Conservation (phyloP, 2,888 invertebrate species). For the Polydrusus tereticollis region DNA sequence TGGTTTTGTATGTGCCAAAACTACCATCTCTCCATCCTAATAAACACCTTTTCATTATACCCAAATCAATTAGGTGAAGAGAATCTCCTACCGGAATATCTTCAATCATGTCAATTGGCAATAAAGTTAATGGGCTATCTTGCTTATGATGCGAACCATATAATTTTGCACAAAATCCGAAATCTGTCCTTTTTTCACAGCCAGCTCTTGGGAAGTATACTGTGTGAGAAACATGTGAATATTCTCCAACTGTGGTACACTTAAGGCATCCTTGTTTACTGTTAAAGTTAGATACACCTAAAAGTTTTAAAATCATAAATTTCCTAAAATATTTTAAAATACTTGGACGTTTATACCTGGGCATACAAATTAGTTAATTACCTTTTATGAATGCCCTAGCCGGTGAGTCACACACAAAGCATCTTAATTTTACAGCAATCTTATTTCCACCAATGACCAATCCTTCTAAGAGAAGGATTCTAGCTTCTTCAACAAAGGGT, state of each 20-base stretch:
- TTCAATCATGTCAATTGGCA: constrained; percentile 43
- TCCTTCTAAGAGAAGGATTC: constrained; percentile 40
- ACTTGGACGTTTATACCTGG: background rate
- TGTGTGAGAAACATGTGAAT: constrained; percentile 38
- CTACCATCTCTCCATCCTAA: constrained; percentile 45
- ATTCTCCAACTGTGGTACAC: constrained; percentile 44
- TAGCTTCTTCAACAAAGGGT: constrained; percentile 49
- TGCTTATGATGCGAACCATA: constrained; percentile 43
- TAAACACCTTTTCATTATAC: constrained; percentile 46
- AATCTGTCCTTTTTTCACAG: constrained; percentile 34
- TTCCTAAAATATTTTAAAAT: background rate
- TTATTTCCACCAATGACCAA: constrained; percentile 18
- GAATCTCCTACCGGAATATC: constrained; percentile 49
- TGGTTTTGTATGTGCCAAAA: constrained; percentile 48
- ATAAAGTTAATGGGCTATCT: constrained; percentile 31
- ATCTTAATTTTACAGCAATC: constrained; percentile 41
- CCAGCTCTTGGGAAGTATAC: constrained; percentile 34
- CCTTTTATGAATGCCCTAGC: constrained; percentile 50
- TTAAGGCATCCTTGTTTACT: constrained; percentile 49
- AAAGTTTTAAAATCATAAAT: constrained; percentile 3
- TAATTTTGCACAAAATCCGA: constrained; percentile 27
- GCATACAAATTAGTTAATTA: constrained; percentile 1
- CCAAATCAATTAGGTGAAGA: constrained; percentile 49
- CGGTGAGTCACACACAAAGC: constrained; percentile 47
- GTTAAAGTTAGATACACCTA: constrained; percentile 49